phyloP scores from a whole-genome alignment of 2,797 vertebrate genomes.

The Meda fulgida region DNA sequence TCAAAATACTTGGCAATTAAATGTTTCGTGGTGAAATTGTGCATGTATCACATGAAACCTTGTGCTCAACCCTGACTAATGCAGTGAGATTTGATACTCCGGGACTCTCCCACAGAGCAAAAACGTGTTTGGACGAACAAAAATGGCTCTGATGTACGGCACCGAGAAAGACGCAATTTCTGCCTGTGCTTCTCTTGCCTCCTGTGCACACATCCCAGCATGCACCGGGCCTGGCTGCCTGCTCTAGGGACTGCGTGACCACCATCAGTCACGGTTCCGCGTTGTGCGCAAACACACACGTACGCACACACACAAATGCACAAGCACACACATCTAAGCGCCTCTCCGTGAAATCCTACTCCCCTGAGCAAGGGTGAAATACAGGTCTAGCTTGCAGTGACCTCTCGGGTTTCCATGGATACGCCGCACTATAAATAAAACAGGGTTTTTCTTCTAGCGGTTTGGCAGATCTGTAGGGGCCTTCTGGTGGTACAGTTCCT shows the following conservation, averaged over 20 bases:
- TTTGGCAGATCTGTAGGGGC: constrained; percentile 71
- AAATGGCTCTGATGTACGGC: constrained; percentile 40
- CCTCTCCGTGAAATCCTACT: constrained; percentile 85
- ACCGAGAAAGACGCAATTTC: constrained; percentile 53
- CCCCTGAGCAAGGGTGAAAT: constrained; percentile 87
- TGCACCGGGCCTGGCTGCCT: constrained; percentile 59
- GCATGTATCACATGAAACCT: constrained; percentile 31
- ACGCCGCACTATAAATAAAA: constrained; percentile 90
- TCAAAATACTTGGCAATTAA: constrained; percentile 24
- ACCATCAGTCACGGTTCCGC: constrained; percentile 65
- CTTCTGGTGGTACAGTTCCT: constrained; percentile 61
- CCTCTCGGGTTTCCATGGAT: constrained; percentile 89
- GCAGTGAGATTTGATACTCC: constrained; percentile 20
- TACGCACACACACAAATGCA: constrained; percentile 38
- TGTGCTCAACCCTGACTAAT: constrained; percentile 35
- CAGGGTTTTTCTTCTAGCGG: constrained; percentile 85
- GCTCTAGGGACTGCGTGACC: constrained; percentile 65
- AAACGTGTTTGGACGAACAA: constrained; percentile 39
- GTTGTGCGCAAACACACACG: constrained; percentile 67
- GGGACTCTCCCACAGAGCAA: constrained; percentile 14
- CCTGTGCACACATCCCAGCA: constrained; percentile 62
- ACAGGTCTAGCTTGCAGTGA: constrained; percentile 89
- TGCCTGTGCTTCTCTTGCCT: constrained; percentile 57
- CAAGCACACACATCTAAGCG: constrained; percentile 67
- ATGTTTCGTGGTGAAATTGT: background rate